Evolutionary conservation across 2,888 invertebrate species (phyloP), one percentile per base, ranked within the genome.

Genomic region (Cerceris rybyensis): DNA sequence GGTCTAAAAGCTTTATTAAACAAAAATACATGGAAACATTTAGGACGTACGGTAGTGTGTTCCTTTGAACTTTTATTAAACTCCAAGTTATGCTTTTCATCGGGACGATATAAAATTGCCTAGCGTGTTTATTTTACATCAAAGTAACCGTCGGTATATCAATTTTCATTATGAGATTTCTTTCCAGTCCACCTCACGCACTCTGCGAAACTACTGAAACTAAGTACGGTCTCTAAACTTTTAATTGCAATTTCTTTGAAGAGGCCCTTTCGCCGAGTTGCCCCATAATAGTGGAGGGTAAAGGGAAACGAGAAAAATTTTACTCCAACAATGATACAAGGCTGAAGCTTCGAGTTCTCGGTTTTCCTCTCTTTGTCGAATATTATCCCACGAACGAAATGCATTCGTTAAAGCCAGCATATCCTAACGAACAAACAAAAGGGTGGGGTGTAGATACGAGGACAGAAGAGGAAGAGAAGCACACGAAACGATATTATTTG

Each of bases 151-250:
- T 28, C 17, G n/a, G 43, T 2, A 14, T 52, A 71, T 75, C 71
- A 63, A 71, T 66, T 49, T 75, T 63, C 57, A 58, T 67, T 66
- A 67, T 43, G 75, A 75, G 50, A 75, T 61, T 66, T 55, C 28
- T 39, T 46, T 28, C 14, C 50, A 7, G 8, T 17, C 41, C 17
- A 49, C 7, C 28, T 43, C 54, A 13, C 41, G 5, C 50, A n/a
- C 55, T 43, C 49, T 6, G 13, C 6, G 43, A n/a, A 66, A 57
- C 16, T 28, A 13, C 41, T n/a, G 52, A n/a, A 50, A 66, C 50
- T 41, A 43, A 49, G 28, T 43, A 46, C 50, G 28, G 13, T 57
- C 55, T 39, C 28, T 55, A 70, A 77, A 77, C 74, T 74, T 74
- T 70, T 70, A 70, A 70, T 77, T 74, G n/a, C 65, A 42, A 28